phyloP scores from a whole-genome alignment of 2,797 vertebrate species.

The Notolepis coatsorum region DNA sequence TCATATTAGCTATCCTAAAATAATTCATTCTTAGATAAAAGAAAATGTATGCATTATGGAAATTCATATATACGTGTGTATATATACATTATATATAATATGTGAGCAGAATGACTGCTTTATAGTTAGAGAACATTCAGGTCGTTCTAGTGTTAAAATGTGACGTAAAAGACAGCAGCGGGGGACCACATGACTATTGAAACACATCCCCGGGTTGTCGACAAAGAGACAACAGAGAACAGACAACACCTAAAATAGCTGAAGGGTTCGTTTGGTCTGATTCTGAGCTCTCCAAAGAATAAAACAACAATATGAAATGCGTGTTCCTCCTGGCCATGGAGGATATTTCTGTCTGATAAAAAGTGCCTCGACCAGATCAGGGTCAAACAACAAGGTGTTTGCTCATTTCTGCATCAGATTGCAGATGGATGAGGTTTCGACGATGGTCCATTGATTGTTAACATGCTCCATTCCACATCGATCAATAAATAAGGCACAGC shows the following conservation, averaged over 20 bases:
- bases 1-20: too few relatives aligned
- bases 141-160: too few relatives aligned
- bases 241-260: conserved; percentile 28
- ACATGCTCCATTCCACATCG: background rate
- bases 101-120: too few relatives aligned
- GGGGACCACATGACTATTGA: conserved; percentile 29
- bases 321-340: conserved; percentile 17
- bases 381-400: conserved; percentile 42
- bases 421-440: conserved; percentile 33
- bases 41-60: too few relatives aligned
- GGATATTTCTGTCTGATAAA: conserved; percentile 39
- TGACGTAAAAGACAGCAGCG: background rate
- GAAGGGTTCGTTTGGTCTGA: conserved; percentile 23
- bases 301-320: background rate
- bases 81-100: too few relatives aligned
- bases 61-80: too few relatives aligned
- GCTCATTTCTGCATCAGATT: conserved; percentile 35
- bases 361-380: conserved; percentile 2
- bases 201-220: conserved; percentile 27
- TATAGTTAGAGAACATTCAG: too few relatives aligned
- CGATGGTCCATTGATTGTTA: conserved; percentile 40
- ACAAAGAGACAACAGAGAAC: conserved; percentile 8
- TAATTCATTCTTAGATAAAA: too few relatives aligned
- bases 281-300: conserved; percentile 31
- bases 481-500: conserved; percentile 16